A percentile compares a stretch with the other conserved stretches of the same genome.
Evolutionary conservation across 1,140 invertebrate species (phyloP).

Genomic region (Littorina saxatilis): DNA sequence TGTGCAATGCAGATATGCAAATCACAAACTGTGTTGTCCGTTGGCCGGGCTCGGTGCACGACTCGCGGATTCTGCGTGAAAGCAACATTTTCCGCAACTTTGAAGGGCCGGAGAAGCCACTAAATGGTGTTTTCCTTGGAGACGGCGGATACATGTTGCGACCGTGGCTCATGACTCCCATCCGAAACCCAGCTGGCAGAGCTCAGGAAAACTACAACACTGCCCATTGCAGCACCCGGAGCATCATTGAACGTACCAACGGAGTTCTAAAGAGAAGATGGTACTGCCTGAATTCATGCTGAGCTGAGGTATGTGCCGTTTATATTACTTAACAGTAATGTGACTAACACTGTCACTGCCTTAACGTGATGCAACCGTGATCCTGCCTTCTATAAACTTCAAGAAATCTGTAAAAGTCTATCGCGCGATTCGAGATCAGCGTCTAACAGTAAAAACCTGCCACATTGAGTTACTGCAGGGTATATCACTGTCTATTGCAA

Average conservation of each 20-base stretch:
- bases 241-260: background rate
- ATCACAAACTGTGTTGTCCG: slow-evolving; percentile 28
- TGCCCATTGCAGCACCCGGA: slow-evolving; percentile 10
- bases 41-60: slow-evolving; percentile 35
- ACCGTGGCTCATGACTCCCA: background rate
- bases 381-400: too few relatives aligned
- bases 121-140: background rate
- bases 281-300: background rate
- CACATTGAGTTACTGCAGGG: too few relatives aligned
- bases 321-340: too few relatives aligned
- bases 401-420: too few relatives aligned
- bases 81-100: background rate
- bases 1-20: slow-evolving; percentile 19
- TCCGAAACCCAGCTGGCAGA: background rate
- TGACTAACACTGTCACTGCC: too few relatives aligned
- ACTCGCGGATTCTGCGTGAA: slow-evolving; percentile 18
- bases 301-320: background rate
- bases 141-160: slow-evolving; percentile 6
- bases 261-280: slow-evolving; percentile 12
- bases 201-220: slow-evolving; percentile 13
- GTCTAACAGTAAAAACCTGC: too few relatives aligned
- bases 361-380: too few relatives aligned
- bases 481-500: too few relatives aligned
- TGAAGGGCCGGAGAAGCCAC: background rate
- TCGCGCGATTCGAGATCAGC: too few relatives aligned